phyloP scores from a whole-genome alignment of 1,140 invertebrate genomes.

The Gryon sp. region DNA sequence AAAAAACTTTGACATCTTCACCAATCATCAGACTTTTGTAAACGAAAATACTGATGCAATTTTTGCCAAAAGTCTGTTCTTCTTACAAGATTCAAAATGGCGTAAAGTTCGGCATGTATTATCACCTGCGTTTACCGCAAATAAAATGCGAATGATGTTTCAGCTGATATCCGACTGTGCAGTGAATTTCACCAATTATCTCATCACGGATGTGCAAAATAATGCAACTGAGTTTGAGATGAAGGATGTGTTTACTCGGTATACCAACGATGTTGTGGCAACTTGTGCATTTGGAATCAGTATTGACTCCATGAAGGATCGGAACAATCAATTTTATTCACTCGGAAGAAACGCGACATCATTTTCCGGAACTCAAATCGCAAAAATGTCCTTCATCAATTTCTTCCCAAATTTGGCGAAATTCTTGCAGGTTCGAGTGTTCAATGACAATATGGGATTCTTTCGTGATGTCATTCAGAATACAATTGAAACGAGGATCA shows the following conservation, averaged over 20 bases:
- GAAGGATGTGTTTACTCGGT: slow-evolving; percentile 57
- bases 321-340: background rate
- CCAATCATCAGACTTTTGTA: slow-evolving; percentile 78
- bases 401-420: slow-evolving; percentile 36
- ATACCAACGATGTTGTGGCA: slow-evolving; percentile 32
- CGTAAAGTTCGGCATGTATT: slow-evolving; percentile 71
- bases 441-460: slow-evolving; percentile 58
- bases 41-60: slow-evolving; percentile 77
- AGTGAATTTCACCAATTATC: slow-evolving; percentile 23
- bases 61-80: slow-evolving; percentile 79
- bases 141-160: slow-evolving; percentile 73
- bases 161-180: slow-evolving; percentile 65
- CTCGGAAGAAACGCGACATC: background rate
- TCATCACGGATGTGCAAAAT: background rate
- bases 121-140: slow-evolving; percentile 73
- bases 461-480: slow-evolving; percentile 73
- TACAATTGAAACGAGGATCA: slow-evolving; percentile 70
- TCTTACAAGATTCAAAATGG: slow-evolving; percentile 77
- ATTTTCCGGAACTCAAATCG: slow-evolving; percentile 67
- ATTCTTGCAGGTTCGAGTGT: slow-evolving; percentile 52
- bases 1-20: slow-evolving; percentile 84
- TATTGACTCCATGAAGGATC: slow-evolving; percentile 3
- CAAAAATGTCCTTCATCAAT: slow-evolving; percentile 33
- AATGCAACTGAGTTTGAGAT: slow-evolving; percentile 13
- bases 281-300: slow-evolving; percentile 25